phyloP scores from a whole-genome alignment of 2,888 invertebrate species.

The Cataglyphis livida region DNA sequence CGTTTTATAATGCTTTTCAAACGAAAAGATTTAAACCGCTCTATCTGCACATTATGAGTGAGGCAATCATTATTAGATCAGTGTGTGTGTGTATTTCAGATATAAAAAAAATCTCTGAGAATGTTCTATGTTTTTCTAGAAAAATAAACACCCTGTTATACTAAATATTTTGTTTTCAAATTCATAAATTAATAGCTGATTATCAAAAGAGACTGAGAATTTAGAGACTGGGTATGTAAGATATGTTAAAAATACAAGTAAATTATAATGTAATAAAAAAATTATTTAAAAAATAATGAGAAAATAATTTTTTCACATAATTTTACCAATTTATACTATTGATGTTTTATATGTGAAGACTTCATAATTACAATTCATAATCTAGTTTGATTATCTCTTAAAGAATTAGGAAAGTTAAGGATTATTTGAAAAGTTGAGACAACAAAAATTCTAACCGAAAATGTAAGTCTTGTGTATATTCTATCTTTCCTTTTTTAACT shows the following conservation, averaged over 20 bases:
- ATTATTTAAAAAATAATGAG: not conserved
- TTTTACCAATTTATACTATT: not conserved
- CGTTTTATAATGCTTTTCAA: too few species aligned
- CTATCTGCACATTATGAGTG: too few species aligned
- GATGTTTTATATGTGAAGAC: not conserved
- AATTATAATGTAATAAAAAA: not conserved
- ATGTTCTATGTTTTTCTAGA: too few species aligned
- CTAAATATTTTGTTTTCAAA: not conserved
- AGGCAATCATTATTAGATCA: too few species aligned
- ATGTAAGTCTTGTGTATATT: not conserved
- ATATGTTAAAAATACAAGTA: not conserved
- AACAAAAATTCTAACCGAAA: too few species aligned
- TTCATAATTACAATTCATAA: not conserved
- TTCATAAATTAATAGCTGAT: not conserved
- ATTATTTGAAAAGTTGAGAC: too few species aligned
- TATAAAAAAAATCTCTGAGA: too few species aligned
- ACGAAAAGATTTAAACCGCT: too few species aligned
- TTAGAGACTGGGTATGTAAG: not conserved
- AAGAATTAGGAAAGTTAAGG: not conserved
- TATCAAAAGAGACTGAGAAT: not conserved
- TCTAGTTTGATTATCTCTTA: not conserved
- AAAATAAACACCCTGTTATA: not conserved
- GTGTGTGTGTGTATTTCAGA: too few species aligned
- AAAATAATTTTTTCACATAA: not conserved
- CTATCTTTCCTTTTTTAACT: not conserved